Percentiles rank a stretch among this genome's conserved stretches.
phyloP scores from a whole-genome alignment of 2,113 vertebrate species.

The Plecturocebus donacophilus region DNA sequence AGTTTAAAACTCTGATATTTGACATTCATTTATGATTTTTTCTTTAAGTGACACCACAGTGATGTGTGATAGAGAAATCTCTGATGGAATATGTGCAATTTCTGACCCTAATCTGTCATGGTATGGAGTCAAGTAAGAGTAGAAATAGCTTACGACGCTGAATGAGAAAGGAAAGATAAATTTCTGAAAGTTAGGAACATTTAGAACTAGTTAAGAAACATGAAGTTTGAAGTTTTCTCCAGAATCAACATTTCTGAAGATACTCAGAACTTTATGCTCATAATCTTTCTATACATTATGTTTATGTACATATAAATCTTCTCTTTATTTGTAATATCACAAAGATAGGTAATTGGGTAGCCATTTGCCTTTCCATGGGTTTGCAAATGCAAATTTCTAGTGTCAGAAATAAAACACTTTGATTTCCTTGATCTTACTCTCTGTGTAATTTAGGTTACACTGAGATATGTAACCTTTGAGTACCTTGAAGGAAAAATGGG shows the following conservation, averaged over 20 bases:
- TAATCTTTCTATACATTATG: background rate
- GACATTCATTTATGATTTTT: background rate
- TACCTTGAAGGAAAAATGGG: slow-evolving; percentile 4
- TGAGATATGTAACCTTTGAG: background rate
- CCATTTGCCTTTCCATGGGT: background rate
- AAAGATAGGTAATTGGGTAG: background rate
- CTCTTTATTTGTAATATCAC: background rate
- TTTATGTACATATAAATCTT: background rate
- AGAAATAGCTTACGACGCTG: slow-evolving; percentile 14
- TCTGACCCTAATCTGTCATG: slow-evolving; percentile 28
- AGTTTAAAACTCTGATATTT: slow-evolving; percentile 16
- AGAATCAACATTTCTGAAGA: slow-evolving; percentile 47
- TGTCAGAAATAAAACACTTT: slow-evolving; percentile 26
- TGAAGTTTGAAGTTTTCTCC: background rate
- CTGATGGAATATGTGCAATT: slow-evolving; percentile 16
- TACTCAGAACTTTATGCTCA: background rate
- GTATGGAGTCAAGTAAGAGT: background rate
- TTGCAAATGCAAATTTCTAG: background rate
- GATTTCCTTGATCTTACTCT: background rate
- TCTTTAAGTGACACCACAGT: slow-evolving; percentile 24
- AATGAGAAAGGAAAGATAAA: background rate
- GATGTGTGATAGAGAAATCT: slow-evolving; percentile 28
- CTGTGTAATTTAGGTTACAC: background rate
- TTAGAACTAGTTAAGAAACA: slow-evolving; percentile 23
- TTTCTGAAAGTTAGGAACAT: background rate